Evolutionary conservation across 2,113 vertebrate species (phyloP).

Genomic region (Bubo blakistoni): DNA sequence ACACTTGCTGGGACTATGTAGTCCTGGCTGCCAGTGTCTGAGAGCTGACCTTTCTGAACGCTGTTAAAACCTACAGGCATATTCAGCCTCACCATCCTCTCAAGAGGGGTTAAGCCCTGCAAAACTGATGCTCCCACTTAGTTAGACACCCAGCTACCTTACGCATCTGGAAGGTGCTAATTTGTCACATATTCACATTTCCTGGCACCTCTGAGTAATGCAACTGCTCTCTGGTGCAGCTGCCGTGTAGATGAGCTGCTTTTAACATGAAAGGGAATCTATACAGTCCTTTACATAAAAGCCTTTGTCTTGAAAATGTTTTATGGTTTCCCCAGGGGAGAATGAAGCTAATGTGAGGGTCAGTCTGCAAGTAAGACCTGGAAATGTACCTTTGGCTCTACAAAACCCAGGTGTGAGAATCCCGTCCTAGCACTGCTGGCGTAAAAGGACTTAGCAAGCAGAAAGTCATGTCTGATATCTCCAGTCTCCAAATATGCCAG

Average conservation of each 20-base stretch:
- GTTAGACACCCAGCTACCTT: not conserved
- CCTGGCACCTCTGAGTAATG: not conserved
- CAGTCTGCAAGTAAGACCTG: not conserved
- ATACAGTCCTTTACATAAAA: no score
- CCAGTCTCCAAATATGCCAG: not conserved
- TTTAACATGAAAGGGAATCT: not conserved
- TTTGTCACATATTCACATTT: fast-evolving
- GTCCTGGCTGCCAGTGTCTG: not conserved
- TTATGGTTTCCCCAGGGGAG: not conserved
- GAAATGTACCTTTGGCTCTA: not conserved
- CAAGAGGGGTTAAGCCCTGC: not conserved
- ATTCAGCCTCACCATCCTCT: not conserved
- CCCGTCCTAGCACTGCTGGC: fast-evolving
- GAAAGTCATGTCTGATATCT: not conserved
- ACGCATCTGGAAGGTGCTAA: no score
- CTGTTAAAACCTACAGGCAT: not conserved
- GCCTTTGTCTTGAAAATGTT: not conserved
- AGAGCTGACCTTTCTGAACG: not conserved
- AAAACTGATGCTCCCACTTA: not conserved
- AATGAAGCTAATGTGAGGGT: not conserved
- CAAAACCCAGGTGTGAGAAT: not conserved
- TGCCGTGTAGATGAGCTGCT: not conserved
- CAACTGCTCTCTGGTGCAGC: not conserved
- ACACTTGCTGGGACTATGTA: not conserved
- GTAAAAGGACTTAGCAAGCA: not conserved